Conservation (phyloP, 1,140 invertebrate genomes). For the Mizuhopecten yessoensis region DNA sequence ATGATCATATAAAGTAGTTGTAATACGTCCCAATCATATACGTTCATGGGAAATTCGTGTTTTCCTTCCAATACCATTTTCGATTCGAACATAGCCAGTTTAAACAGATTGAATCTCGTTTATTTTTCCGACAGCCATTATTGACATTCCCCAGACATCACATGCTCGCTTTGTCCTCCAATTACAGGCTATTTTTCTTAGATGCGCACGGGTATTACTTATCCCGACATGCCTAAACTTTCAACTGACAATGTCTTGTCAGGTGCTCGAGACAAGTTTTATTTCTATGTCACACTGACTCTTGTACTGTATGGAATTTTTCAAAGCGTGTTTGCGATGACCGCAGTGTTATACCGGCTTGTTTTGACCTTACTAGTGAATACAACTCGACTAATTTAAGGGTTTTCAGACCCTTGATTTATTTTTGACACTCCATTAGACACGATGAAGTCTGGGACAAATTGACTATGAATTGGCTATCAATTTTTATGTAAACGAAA, state of each 20-base stretch:
- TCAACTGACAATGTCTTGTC: neutral
- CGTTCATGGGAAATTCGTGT: neutral
- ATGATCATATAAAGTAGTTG: neutral
- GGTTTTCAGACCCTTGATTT: neutral
- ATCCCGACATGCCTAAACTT: neutral
- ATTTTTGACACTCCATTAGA: slow-evolving; percentile 3
- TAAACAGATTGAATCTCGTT: slow-evolving; percentile 39
- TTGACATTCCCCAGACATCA: slow-evolving; percentile 14
- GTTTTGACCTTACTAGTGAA: neutral
- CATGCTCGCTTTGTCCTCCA: neutral
- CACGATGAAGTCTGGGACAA: neutral
- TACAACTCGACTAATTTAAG: neutral
- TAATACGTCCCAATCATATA: neutral
- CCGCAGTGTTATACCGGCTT: neutral
- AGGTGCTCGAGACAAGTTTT: neutral
- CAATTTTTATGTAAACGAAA: neutral
- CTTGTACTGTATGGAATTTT: neutral
- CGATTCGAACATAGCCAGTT: neutral
- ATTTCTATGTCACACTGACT: neutral
- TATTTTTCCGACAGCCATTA: slow-evolving; percentile 3
- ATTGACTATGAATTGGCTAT: slow-evolving; percentile 35
- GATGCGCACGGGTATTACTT: neutral
- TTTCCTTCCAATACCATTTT: neutral
- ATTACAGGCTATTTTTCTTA: slow-evolving; percentile 28
- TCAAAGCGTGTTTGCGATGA: neutral